phyloP scores from a whole-genome alignment of 2,113 vertebrate genomes.

The Genyomyrus donnyi region DNA sequence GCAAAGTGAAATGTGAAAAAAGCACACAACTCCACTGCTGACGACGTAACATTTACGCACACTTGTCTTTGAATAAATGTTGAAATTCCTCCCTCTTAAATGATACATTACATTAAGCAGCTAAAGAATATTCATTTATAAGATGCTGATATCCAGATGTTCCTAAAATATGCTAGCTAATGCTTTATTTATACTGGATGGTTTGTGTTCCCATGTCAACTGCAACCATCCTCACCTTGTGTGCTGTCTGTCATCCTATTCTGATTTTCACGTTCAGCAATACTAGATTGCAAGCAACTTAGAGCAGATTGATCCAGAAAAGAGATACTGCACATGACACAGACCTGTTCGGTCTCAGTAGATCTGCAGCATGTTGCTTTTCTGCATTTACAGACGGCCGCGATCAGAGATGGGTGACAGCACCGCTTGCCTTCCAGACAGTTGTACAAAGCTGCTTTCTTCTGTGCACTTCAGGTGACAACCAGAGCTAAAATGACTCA shows the following conservation, averaged over 20 bases:
- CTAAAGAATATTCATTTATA: not conserved
- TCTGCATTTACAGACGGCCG: not conserved
- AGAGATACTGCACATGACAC: not conserved
- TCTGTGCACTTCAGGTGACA: not conserved
- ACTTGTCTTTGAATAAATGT: constrained; percentile 4
- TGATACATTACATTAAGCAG: constrained; percentile 12
- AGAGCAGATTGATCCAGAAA: not conserved
- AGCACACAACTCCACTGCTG: not conserved
- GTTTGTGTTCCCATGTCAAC: not conserved
- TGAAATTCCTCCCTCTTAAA: constrained; percentile 6
- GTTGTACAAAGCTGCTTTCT: not conserved
- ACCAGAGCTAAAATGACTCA: not conserved
- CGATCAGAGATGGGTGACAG: not conserved
- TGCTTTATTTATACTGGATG: not conserved
- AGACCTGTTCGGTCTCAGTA: not conserved
- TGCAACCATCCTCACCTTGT: not conserved
- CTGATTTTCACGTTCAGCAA: not conserved
- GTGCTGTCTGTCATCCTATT: not conserved
- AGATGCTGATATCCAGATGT: not conserved
- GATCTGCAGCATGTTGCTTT: not conserved
- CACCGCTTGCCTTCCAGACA: not conserved
- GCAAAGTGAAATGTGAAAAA: constrained; percentile 21
- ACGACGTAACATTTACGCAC: not conserved
- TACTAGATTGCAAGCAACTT: too few relatives aligned
- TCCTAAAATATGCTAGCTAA: not conserved